Evolutionary conservation across 2,797 vertebrate genomes (phyloP).

Genomic region (Phalanger gymnotis): DNA sequence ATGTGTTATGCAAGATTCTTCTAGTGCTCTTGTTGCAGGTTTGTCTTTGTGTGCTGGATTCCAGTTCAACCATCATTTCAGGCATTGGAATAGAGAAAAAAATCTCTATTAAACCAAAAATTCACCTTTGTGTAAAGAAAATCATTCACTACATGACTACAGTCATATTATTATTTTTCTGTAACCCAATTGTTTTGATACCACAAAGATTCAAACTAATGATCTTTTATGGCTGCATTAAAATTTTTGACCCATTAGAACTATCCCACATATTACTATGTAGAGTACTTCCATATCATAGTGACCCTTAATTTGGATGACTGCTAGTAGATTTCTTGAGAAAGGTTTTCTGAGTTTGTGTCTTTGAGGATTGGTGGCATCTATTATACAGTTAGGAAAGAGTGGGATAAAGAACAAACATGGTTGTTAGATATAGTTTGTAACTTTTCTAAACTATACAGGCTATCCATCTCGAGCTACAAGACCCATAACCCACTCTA

Average conservation of each 20-base stretch:
- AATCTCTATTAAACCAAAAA: constrained; percentile 47
- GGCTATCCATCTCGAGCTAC: background rate
- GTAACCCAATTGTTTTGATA: constrained; percentile 58
- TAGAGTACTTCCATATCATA: background rate
- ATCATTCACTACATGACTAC: constrained; percentile 51
- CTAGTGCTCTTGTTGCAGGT: constrained; percentile 9
- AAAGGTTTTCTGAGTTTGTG: background rate
- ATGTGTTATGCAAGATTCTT: background rate
- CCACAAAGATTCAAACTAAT: constrained; percentile 26
- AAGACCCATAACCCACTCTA: background rate
- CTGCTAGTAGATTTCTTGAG: background rate
- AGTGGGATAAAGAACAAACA: constrained; percentile 11
- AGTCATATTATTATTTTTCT: constrained; percentile 37
- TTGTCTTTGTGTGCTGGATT: background rate
- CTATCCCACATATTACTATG: constrained; percentile 14
- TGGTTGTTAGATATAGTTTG: background rate
- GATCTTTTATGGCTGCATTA: background rate
- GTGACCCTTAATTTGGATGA: constrained; percentile 19
- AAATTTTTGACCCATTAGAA: background rate
- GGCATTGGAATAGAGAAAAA: constrained; percentile 3
- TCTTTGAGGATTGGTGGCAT: constrained; percentile 10
- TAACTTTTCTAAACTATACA: background rate
- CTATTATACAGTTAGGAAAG: constrained; percentile 27
- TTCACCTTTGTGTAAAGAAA: constrained; percentile 51
- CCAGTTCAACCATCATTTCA: constrained; percentile 32